Evolutionary conservation across 2,113 vertebrate genomes (phyloP).

Genomic region (Scophthalmus maximus): DNA sequence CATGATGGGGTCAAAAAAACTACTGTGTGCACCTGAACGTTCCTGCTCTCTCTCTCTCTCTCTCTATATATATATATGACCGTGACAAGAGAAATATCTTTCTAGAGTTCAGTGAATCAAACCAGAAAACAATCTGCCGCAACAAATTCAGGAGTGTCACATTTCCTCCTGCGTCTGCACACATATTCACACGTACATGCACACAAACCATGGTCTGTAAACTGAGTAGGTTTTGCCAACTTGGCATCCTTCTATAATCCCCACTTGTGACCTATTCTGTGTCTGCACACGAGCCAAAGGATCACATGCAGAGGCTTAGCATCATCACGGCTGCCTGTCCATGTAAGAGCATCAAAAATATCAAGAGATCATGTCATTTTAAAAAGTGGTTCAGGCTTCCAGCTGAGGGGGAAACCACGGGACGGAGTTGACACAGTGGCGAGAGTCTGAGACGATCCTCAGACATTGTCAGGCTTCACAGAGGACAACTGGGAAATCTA

Average conservation of each 20-base stretch:
- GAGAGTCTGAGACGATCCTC: conserved; percentile 46
- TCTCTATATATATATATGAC: conserved; percentile 5
- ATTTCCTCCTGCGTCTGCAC: conserved; percentile 40
- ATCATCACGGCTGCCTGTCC: conserved; percentile 61
- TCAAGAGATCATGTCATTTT: conserved; percentile 66
- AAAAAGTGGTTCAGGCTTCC: conserved; percentile 65
- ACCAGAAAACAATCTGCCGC: conserved; percentile 54
- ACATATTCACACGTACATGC: conserved; percentile 64
- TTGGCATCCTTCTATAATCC: conserved; percentile 38
- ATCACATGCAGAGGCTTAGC: conserved; percentile 77
- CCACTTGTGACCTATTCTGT: conserved; percentile 55
- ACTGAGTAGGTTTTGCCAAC: conserved; percentile 47
- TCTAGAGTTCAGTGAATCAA: conserved; percentile 36
- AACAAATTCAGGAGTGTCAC: conserved; percentile 32
- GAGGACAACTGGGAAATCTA: conserved; percentile 97
- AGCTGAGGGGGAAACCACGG: conserved; percentile 56
- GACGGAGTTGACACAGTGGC: conserved; percentile 73
- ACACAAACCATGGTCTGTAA: conserved; percentile 64
- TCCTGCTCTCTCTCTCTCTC: no score
- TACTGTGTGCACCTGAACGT: conserved; percentile 50
- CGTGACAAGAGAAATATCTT: conserved; percentile 31
- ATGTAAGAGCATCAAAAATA: conserved; percentile 59
- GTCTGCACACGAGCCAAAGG: conserved; percentile 69
- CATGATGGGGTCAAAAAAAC: conserved; percentile 47
- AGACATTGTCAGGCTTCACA: conserved; percentile 90